Conservation (phyloP, 2,113 vertebrate species). For the Turdus rufiventris region DNA sequence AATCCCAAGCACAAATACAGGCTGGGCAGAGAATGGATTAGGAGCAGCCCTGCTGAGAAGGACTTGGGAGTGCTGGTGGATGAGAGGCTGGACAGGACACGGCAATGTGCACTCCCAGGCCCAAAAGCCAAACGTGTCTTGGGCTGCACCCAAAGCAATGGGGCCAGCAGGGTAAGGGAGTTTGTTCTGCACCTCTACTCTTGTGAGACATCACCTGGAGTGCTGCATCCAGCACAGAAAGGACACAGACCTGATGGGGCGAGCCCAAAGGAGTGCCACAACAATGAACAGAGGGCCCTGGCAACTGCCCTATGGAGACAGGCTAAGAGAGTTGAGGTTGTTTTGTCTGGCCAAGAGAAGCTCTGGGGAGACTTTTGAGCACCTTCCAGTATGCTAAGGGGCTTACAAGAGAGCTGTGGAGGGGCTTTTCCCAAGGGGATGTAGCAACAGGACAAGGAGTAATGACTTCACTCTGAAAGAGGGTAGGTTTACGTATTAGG, state of each 20-base stretch:
- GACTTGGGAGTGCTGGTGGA: neutral
- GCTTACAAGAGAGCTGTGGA: neutral
- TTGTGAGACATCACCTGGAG: neutral
- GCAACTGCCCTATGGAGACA: neutral
- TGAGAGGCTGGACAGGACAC: neutral
- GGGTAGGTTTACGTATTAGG: neutral
- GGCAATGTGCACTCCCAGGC: neutral
- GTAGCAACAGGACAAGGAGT: neutral
- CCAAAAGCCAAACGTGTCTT: neutral
- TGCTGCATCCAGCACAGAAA: neutral
- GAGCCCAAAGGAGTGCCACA: neutral
- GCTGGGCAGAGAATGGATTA: neutral
- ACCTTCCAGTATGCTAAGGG: neutral
- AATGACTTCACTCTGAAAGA: neutral
- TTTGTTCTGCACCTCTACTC: neutral
- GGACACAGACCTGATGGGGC: fast-evolving
- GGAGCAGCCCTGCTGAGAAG: neutral
- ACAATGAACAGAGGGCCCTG: neutral
- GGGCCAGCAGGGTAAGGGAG: neutral
- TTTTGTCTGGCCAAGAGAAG: neutral
- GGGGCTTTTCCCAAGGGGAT: neutral
- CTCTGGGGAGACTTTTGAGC: neutral
- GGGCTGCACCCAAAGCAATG: neutral
- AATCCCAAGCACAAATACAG: neutral
- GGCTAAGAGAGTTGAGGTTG: neutral